phyloP scores from a whole-genome alignment of 2,888 invertebrate genomes.

The Gastracanthus pulcherrimus region DNA sequence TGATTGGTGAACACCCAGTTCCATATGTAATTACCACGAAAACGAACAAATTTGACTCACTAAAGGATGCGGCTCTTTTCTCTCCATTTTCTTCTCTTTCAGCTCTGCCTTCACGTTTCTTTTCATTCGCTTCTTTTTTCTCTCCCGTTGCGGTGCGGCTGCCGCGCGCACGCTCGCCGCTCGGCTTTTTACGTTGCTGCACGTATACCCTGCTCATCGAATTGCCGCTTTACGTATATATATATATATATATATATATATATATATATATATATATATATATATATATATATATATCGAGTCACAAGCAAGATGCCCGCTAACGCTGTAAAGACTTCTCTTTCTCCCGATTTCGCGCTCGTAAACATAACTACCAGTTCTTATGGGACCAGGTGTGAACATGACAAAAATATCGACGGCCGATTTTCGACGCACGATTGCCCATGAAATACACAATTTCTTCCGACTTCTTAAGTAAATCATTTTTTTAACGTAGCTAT shows the following conservation, averaged over 20 bases:
- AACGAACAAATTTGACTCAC: conserved; percentile 60
- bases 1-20: conserved; percentile 33
- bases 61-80: conserved; percentile 17
- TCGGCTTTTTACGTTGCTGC: neutral
- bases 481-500: neutral
- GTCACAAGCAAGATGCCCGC: too few relatives aligned
- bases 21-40: conserved; percentile 60
- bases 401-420: conserved; percentile 45
- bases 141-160: neutral
- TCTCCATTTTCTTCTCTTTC: neutral
- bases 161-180: neutral
- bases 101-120: neutral
- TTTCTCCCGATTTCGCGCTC: conserved; percentile 56
- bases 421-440: conserved; percentile 18
- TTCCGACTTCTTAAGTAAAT: neutral
- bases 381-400: conserved; percentile 37
- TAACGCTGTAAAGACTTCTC: neutral
- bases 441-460: neutral
- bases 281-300: neutral
- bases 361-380: conserved; percentile 58
- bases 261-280: neutral
- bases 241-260: too few relatives aligned
- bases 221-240: too few relatives aligned
- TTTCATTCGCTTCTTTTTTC: conserved; percentile 4
- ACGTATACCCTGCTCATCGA: too few relatives aligned